Conservation (phyloP, 2,888 invertebrate genomes). For the Chirona hameri region DNA sequence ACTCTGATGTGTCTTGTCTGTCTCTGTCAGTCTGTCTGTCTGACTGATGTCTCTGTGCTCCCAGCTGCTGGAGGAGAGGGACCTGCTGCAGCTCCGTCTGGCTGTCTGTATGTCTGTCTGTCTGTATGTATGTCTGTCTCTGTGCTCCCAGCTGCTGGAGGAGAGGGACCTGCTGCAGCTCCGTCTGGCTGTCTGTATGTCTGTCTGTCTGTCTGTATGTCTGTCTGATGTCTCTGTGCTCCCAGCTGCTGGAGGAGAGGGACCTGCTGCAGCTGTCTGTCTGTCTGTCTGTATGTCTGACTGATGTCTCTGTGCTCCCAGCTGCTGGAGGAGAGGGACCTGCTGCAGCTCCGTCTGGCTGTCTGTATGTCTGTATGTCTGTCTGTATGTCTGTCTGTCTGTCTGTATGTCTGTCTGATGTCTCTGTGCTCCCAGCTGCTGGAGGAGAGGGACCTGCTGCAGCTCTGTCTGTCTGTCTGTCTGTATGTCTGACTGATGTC, state of each 20-base stretch:
- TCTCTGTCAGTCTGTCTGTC: no score
- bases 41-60: conserved; percentile 32
- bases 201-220: not conserved
- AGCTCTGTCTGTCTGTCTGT: no score
- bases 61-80: conserved; percentile 74
- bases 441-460: no score
- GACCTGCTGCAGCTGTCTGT: conserved; percentile 78
- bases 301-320: conserved; percentile 43
- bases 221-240: conserved; percentile 31
- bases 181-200: conserved; percentile 61
- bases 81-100: conserved; percentile 75
- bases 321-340: conserved; percentile 78
- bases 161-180: conserved; percentile 81
- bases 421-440: no score
- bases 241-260: conserved; percentile 70
- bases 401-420: no score
- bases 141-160: conserved; percentile 61
- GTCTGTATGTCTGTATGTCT: conserved; percentile 12
- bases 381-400: conserved; percentile 50
- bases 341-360: conserved; percentile 73
- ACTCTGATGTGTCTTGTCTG: no score
- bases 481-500: no score
- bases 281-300: no score
- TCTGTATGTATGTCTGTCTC: no score
- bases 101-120: no score